A percentile compares a stretch with the other conserved stretches of the same genome.
phyloP scores from a whole-genome alignment of 1,140 invertebrate species.

The Batillaria attramentaria region DNA sequence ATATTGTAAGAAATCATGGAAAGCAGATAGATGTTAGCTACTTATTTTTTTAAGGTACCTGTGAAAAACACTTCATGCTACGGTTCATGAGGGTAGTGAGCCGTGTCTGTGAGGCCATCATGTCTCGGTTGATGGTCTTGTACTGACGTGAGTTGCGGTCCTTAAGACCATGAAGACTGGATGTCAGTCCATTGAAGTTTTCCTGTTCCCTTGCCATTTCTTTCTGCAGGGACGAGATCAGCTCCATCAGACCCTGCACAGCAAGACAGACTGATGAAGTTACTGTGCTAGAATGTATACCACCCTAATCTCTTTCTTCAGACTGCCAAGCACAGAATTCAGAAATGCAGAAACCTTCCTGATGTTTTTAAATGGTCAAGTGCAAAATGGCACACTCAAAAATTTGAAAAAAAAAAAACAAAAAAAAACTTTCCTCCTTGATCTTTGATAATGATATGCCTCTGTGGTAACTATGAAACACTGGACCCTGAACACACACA shows the following conservation, averaged over 20 bases:
- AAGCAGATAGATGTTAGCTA: background rate
- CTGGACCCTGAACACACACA: too few species aligned
- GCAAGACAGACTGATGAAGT: too few species aligned
- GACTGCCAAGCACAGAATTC: background rate
- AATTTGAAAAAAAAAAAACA: background rate
- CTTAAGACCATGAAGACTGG: slow-evolving; percentile 48
- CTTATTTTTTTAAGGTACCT: slow-evolving; percentile 48
- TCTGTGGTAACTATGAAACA: too few species aligned
- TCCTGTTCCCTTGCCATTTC: slow-evolving; percentile 65
- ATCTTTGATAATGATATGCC: too few species aligned
- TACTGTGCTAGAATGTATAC: too few species aligned
- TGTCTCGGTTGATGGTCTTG: slow-evolving; percentile 62
- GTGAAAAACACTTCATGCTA: slow-evolving; percentile 65
- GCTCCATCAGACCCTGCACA: slow-evolving; percentile 58
- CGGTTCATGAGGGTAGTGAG: slow-evolving; percentile 62
- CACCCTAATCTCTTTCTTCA: background rate
- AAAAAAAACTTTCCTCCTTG: background rate
- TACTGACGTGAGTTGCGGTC: slow-evolving; percentile 59
- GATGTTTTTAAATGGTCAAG: background rate
- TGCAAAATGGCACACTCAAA: too few species aligned
- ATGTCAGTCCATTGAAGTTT: slow-evolving; percentile 58
- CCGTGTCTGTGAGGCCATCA: slow-evolving; percentile 54
- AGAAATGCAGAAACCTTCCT: background rate
- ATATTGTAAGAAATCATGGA: slow-evolving; percentile 2
- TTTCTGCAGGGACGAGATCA: slow-evolving; percentile 58